Evolutionary conservation across 2,797 vertebrate genomes (phyloP).

Genomic region (Tympanoctomys barrerae): DNA sequence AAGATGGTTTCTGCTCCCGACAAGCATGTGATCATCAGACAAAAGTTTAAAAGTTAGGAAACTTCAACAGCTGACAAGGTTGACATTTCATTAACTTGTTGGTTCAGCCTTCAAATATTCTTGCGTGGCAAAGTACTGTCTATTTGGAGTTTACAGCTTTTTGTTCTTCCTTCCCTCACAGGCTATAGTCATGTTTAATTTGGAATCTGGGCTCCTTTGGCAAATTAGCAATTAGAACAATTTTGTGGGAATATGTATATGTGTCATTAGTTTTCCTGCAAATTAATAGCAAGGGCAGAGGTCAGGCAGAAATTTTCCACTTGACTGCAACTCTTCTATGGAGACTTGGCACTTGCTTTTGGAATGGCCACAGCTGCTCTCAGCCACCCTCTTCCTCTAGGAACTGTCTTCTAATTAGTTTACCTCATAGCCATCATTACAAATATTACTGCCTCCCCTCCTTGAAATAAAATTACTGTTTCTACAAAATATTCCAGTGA

Average conservation of each 20-base stretch:
- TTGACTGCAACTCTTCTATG: constrained; percentile 93
- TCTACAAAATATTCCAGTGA: constrained; percentile 90
- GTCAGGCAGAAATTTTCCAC: constrained; percentile 97
- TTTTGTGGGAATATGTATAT: constrained; percentile 98
- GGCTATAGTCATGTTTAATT: constrained; percentile 96
- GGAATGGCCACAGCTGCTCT: constrained; percentile 92
- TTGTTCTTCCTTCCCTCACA: constrained; percentile 89
- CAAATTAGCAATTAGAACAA: constrained; percentile 99
- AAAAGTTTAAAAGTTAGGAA: constrained; percentile 87
- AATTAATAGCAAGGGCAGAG: constrained; percentile 97
- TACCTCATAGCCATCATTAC: constrained; percentile 97
- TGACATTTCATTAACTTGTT: constrained; percentile 92
- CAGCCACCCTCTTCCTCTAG: constrained; percentile 92
- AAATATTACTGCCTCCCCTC: constrained; percentile 93
- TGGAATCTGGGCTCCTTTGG: constrained; percentile 95
- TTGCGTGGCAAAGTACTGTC: constrained; percentile 83
- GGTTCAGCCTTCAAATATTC: constrained; percentile 89
- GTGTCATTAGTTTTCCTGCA: constrained; percentile 99
- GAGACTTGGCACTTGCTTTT: constrained; percentile 93
- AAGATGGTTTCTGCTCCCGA: constrained; percentile 73
- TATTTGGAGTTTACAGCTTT: constrained; percentile 84
- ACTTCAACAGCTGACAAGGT: constrained; percentile 88
- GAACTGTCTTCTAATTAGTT: constrained; percentile 97
- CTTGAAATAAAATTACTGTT: constrained; percentile 90
- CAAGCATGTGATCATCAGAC: constrained; percentile 84